Evolutionary conservation across 2,888 invertebrate genomes (phyloP).

Genomic region (Cryptus armator): DNA sequence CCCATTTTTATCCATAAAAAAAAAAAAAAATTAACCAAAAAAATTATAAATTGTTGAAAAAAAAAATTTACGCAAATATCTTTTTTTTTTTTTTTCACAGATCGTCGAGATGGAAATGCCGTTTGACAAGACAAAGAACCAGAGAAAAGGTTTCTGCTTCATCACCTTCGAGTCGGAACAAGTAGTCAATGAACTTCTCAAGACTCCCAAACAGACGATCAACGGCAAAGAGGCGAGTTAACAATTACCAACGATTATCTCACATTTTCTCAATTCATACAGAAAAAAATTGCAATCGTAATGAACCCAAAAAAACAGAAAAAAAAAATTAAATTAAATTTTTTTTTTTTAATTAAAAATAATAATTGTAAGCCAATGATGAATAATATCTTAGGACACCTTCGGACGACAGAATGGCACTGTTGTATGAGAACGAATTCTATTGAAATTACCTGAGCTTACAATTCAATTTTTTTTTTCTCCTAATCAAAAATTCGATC

Average conservation of each 20-base stretch:
- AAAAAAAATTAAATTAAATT: no score
- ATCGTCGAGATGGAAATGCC: slow-evolving; percentile 98
- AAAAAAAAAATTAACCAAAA: background rate
- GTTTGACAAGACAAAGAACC: slow-evolving; percentile 98
- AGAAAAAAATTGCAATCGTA: background rate
- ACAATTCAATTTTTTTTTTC: background rate
- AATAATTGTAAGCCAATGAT: slow-evolving; percentile 73
- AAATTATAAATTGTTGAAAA: background rate
- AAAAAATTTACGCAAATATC: background rate
- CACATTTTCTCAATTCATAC: background rate
- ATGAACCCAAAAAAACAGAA: background rate
- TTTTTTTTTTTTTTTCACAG: slow-evolving; percentile 85
- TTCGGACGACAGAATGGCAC: slow-evolving; percentile 82
- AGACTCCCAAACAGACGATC: slow-evolving; percentile 96
- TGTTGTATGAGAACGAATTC: slow-evolving; percentile 80
- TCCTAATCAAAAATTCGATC: background rate
- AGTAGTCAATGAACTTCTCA: slow-evolving; percentile 95
- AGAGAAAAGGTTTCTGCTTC: slow-evolving; percentile 98
- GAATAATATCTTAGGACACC: slow-evolving; percentile 83
- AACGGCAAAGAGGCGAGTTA: slow-evolving; percentile 94
- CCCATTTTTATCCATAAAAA: slow-evolving; percentile 18
- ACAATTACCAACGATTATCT: background rate
- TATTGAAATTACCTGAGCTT: slow-evolving; percentile 73
- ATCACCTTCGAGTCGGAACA: slow-evolving; percentile 98
- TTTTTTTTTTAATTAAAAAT: background rate